Conservation (phyloP, 2,113 vertebrate species). For the Ammospiza caudacuta region DNA sequence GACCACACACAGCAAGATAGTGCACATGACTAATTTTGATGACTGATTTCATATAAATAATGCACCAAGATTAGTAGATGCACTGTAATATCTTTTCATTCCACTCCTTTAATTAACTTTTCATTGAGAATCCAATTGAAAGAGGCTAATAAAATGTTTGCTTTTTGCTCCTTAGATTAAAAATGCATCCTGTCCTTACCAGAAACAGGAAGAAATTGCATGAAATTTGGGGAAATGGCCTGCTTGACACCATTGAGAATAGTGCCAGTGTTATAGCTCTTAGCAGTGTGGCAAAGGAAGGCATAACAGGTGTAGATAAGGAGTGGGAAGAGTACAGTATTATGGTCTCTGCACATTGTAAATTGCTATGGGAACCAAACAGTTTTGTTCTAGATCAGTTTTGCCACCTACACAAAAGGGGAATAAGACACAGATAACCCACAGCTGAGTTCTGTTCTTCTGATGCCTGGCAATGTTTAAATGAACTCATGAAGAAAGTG, state of each 20-base stretch:
- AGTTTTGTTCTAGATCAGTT: conserved; percentile 63
- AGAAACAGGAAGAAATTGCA: neutral
- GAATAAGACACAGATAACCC: conserved; percentile 64
- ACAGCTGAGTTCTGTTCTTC: conserved; percentile 68
- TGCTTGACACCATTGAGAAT: neutral
- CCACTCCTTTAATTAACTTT: conserved; percentile 48
- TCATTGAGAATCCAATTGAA: conserved; percentile 23
- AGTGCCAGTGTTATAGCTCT: neutral
- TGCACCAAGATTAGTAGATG: conserved; percentile 30
- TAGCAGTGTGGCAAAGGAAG: conserved; percentile 30
- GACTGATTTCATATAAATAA: conserved; percentile 65
- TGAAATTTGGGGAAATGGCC: neutral
- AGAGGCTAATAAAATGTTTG: neutral
- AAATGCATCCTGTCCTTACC: neutral
- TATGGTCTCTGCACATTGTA: conserved; percentile 9
- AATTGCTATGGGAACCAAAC: conserved; percentile 73
- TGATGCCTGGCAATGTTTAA: conserved; percentile 72
- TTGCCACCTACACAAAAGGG: conserved; percentile 70
- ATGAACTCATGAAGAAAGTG: conserved; percentile 73
- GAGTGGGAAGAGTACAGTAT: conserved; percentile 46
- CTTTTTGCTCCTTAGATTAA: conserved; percentile 11
- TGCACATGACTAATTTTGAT: conserved; percentile 68
- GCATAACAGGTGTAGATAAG: conserved; percentile 67
- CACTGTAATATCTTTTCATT: neutral
- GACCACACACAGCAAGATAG: conserved; percentile 74